Evolutionary conservation across 2,888 invertebrate species (phyloP).

Genomic region (Ectemnius cavifrons): DNA sequence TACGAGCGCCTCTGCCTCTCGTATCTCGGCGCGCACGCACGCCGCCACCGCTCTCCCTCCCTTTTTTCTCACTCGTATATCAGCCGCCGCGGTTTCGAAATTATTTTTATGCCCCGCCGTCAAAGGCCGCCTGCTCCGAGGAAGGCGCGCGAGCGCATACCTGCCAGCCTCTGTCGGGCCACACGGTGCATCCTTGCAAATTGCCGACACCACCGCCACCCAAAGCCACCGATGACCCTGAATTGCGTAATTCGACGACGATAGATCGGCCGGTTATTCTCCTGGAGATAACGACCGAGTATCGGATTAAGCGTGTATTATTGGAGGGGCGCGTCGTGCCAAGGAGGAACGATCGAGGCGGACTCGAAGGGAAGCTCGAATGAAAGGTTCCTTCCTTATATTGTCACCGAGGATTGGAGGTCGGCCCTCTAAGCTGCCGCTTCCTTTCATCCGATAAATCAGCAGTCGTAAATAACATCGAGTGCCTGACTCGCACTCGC

Average conservation of each 20-base stretch:
- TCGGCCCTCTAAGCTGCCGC: constrained; percentile 68
- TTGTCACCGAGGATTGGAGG: constrained; percentile 68
- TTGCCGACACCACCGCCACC: constrained; percentile 27
- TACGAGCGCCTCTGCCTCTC: constrained; percentile 70
- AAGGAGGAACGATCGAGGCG: constrained; percentile 26
- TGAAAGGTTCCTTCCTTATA: constrained; percentile 64
- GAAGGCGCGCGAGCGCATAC: constrained; percentile 25
- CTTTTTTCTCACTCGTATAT: constrained; percentile 71
- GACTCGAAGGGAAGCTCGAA: constrained; percentile 31
- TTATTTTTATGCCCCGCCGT: constrained; percentile 72
- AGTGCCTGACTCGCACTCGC: constrained; percentile 65
- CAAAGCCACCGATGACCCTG: constrained; percentile 18
- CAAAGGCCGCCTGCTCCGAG: constrained; percentile 54
- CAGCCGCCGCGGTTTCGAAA: constrained; percentile 73
- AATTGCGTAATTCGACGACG: constrained; percentile 56
- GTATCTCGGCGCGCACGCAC: constrained; percentile 34
- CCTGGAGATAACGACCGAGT: too few relatives aligned
- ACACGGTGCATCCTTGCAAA: constrained; percentile 13
- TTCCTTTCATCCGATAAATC: constrained; percentile 76
- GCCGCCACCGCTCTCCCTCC: constrained; percentile 22
- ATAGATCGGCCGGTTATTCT: constrained; percentile 11
- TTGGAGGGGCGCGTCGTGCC: constrained; percentile 18
- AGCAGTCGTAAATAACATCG: constrained; percentile 76
- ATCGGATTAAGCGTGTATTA: constrained; percentile 15
- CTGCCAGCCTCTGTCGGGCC: neutral